Evolutionary conservation across 1,140 invertebrate species (phyloP), one percentile per base, ranked within the genome.

Genomic region (Yoshiicerus persimilis): DNA sequence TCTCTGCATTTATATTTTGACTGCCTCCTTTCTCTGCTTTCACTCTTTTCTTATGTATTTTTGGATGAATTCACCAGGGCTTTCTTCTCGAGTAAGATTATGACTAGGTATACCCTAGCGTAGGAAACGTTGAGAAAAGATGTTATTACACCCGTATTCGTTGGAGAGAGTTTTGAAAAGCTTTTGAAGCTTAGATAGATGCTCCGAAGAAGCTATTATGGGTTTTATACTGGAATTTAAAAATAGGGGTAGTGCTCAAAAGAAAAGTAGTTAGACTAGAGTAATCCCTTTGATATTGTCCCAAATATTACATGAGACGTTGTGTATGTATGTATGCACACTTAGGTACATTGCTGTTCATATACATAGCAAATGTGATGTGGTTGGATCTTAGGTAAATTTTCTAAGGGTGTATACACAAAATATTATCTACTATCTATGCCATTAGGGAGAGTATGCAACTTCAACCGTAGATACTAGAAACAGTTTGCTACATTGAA

Each of bases 201-300:
- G 66, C 66, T 39, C 32, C n/a, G 36, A 39, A 77, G 86, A 56
- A 75, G 86, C 64, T 87, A 39, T 39, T 75, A 75, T 56, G 86
- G 66, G 70, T 36, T 16, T 66, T 75, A 75, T 75, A 86, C n/a
- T 32, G 25, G 41, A 64, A 86, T 38, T 66, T 32, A 66, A 86
- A 86, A 87, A 47, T 75, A 75, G 66, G 75, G 75, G 75, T 80
- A 80, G 41, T n/a, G 64, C 36, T 87, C 23, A 41, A 47, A 23
- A 77, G 86, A 23, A 87, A 87, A 47, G 70, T 36, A 87, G 75
- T 47, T 56, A 87, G 86, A 83, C 39, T 23, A 34, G 77, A 30
- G 83, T 84, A 84, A 84, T 84, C 83, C 83, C 38, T 47, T 84
- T 84, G 83, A 56, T 84, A 84, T 84, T 84, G 83, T 84, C 83